phyloP scores from a whole-genome alignment of 1,140 invertebrate species.

The Ostrea denselamellosa region DNA sequence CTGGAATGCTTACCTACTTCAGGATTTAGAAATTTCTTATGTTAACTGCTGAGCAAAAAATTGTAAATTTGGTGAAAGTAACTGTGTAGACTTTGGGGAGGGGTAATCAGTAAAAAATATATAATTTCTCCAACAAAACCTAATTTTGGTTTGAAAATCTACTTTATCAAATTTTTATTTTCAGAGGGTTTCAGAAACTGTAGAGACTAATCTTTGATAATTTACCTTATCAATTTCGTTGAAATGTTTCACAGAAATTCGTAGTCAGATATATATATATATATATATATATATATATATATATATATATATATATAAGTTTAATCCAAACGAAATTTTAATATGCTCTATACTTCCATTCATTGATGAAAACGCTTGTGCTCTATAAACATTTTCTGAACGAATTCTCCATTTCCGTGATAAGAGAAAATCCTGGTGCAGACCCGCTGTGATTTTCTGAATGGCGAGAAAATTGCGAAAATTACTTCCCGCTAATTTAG shows the following conservation, averaged over 20 bases:
- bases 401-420: slow-evolving; percentile 8
- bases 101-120: background rate
- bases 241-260: background rate
- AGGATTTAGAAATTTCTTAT: too few species aligned
- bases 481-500: background rate
- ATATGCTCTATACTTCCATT: background rate
- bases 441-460: background rate
- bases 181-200: background rate
- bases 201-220: background rate
- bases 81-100: background rate
- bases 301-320: too few species aligned
- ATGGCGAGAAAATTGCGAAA: slow-evolving; percentile 20
- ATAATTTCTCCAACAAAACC: background rate
- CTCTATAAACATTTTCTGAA: background rate
- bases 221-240: background rate
- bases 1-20: too few species aligned
- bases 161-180: background rate
- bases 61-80: background rate
- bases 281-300: background rate
- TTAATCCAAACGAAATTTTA: background rate
- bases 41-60: too few species aligned
- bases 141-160: background rate
- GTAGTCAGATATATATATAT: background rate
- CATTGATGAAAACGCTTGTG: slow-evolving; percentile 14
- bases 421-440: background rate